phyloP scores from a whole-genome alignment of 2,888 invertebrate genomes.

The Gymnosoma rotundatum region DNA sequence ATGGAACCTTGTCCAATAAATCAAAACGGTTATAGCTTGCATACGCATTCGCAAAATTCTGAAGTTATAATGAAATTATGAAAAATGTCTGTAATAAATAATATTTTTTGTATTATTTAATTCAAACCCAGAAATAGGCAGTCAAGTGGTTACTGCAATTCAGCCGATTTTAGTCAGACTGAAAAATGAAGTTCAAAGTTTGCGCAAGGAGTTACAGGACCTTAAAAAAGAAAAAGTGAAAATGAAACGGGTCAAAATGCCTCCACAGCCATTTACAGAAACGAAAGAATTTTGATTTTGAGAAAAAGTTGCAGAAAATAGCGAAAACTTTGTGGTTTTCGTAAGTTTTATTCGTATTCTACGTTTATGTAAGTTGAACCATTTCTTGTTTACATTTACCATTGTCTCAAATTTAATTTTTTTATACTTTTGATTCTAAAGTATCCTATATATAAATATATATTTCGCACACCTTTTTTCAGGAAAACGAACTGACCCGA shows the following conservation, averaged over 20 bases:
- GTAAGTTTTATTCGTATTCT: conserved; percentile 47
- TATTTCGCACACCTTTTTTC: conserved; percentile 1
- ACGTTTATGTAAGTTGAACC: too few relatives aligned
- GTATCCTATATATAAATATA: too few relatives aligned
- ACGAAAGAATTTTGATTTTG: conserved; percentile 38
- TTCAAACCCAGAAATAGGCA: conserved; percentile 32
- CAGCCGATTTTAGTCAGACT: conserved; percentile 38
- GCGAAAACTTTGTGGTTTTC: conserved; percentile 34
- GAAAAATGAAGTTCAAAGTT: conserved; percentile 33
- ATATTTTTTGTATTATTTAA: conserved; percentile 1
- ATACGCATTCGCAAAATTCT: too few relatives aligned
- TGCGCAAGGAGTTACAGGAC: conserved; percentile 31
- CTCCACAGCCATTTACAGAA: conserved; percentile 36
- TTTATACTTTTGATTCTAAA: too few relatives aligned
- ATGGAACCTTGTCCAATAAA: too few relatives aligned
- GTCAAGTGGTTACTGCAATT: conserved; percentile 33
- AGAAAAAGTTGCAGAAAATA: conserved; percentile 41
- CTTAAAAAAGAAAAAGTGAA: conserved; percentile 33
- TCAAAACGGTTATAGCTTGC: too few relatives aligned
- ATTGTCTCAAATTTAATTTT: too few relatives aligned
- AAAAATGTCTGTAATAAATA: conserved; percentile 5
- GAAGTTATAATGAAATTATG: too few relatives aligned
- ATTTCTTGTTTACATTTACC: too few relatives aligned
- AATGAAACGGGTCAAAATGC: conserved; percentile 27
- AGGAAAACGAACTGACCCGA: conserved; percentile 39